Percentiles rank a stretch among this genome's conserved stretches.
Evolutionary conservation across 2,888 invertebrate genomes (phyloP).

Genomic region (Tetheella fluctuosa): DNA sequence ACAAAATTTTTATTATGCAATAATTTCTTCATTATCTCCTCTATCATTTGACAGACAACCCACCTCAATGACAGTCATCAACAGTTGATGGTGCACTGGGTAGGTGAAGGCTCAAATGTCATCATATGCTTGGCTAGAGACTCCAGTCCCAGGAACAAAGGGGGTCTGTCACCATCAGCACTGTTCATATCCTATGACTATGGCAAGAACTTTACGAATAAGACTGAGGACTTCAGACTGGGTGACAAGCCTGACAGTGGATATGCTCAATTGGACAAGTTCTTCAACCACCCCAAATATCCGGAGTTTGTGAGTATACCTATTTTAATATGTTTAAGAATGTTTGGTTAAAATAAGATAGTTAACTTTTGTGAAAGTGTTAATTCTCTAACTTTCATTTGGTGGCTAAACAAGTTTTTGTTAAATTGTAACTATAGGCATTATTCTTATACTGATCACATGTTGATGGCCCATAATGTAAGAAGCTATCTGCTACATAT

Average conservation of each 20-base stretch:
- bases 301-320: conserved; percentile 90
- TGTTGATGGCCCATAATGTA: no score
- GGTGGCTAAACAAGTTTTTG: no score
- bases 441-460: no score
- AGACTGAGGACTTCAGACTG: conserved; percentile 87
- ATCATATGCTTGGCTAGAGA: conserved; percentile 94
- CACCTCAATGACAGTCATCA: conserved; percentile 93
- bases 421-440: no score
- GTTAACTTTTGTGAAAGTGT: no score
- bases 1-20: neutral
- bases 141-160: conserved; percentile 81
- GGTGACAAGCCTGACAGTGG: conserved; percentile 76
- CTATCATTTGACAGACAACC: conserved; percentile 85
- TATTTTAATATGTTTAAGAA: neutral
- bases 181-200: conserved; percentile 95
- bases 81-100: conserved; percentile 96
- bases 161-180: conserved; percentile 88
- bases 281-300: conserved; percentile 92
- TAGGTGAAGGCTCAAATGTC: conserved; percentile 93
- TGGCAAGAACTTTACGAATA: conserved; percentile 90
- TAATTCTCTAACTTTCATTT: no score
- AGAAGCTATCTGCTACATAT: no score
- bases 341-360: no score
- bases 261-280: conserved; percentile 91
- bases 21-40: neutral